Percentiles rank a stretch among this genome's conserved stretches.
These are phyloP conservation scores for Patella depressa DNA, from an alignment of 2,888 invertebrate species.

Conservation along the genomic window DNA sequence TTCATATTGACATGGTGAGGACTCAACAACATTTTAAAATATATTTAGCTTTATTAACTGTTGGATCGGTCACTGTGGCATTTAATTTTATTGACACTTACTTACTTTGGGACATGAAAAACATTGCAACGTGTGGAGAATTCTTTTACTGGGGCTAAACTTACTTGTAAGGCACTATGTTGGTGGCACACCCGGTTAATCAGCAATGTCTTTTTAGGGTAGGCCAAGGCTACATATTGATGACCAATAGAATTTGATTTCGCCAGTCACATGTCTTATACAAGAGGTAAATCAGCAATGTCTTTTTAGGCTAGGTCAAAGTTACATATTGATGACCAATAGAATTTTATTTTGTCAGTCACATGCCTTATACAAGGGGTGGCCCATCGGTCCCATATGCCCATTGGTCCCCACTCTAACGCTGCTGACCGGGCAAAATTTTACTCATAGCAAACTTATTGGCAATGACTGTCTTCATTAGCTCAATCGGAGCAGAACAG, in stretches of 20 bases:
- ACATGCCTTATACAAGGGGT: not conserved
- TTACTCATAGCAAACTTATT: no score
- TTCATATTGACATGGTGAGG: not conserved
- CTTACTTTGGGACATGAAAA: not conserved
- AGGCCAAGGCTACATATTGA: not conserved
- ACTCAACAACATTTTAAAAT: not conserved
- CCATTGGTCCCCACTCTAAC: not conserved
- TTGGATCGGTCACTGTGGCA: not conserved
- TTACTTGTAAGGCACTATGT: not conserved
- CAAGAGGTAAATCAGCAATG: not conserved
- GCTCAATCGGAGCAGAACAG: no score
- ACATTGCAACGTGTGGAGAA: not conserved
- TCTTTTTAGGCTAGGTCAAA: not conserved
- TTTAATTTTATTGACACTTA: not conserved
- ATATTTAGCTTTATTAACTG: not conserved
- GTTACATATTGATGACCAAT: not conserved
- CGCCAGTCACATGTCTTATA: not conserved
- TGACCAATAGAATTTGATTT: not conserved
- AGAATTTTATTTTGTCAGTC: not conserved
- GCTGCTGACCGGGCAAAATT: no score
- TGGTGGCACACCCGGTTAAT: not conserved
- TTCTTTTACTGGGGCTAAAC: not conserved
- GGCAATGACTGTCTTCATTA: no score
- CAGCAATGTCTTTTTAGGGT: not conserved
- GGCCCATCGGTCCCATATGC: not conserved